These are phyloP conservation scores for Pipistrellus nathusii DNA, from an alignment of 2,797 vertebrate species.

Conservation along the genomic window DNA sequence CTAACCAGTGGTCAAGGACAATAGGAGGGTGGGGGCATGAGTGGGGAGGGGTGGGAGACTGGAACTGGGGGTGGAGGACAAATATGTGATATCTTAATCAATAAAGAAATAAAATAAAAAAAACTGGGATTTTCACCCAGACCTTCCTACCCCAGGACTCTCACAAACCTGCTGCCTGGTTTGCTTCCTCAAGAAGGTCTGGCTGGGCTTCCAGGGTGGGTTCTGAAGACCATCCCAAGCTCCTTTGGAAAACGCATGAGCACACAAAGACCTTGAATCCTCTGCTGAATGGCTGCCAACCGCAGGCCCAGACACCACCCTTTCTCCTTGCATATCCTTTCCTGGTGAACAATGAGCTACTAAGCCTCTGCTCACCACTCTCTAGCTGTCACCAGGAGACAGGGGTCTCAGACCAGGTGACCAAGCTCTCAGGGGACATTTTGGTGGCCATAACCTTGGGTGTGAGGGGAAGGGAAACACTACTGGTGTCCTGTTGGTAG, in stretches of 20 bases:
- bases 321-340: rapidly evolving
- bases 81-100: too few relatives aligned
- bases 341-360: neutral
- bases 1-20: too few relatives aligned
- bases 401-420: neutral
- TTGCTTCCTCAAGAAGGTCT: neutral
- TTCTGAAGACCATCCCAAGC: neutral
- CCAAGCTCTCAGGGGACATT: neutral
- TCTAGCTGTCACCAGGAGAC: neutral
- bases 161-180: neutral
- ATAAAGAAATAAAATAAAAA: too few relatives aligned
- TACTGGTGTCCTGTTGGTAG: neutral
- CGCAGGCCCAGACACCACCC: neutral
- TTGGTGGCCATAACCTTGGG: neutral
- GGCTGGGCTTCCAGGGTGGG: too few relatives aligned
- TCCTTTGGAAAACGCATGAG: neutral
- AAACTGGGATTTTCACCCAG: neutral
- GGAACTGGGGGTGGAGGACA: too few relatives aligned
- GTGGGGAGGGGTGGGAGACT: too few relatives aligned
- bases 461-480: rapidly evolving
- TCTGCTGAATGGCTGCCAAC: neutral
- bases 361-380: neutral
- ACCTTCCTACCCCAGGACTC: neutral
- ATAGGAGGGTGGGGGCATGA: too few relatives aligned
- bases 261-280: neutral